phyloP scores from a whole-genome alignment of 2,797 vertebrate species.

The Artibeus lituratus region DNA sequence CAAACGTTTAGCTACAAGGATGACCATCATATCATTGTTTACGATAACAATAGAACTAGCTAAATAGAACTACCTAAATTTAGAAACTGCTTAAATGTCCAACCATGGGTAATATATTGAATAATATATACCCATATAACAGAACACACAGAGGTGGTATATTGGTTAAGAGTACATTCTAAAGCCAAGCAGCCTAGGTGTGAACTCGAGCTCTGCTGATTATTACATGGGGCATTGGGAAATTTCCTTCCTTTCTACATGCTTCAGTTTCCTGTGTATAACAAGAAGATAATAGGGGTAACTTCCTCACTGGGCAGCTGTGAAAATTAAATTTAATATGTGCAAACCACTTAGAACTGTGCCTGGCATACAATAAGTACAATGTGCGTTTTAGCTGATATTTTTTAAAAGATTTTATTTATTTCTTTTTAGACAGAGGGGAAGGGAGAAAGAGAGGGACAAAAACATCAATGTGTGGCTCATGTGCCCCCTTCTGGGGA shows the following conservation, averaged over 20 bases:
- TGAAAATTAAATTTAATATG: not conserved
- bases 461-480: no score
- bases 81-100: not conserved
- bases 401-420: not conserved
- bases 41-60: not conserved
- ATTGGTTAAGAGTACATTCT: not conserved
- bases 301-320: not conserved
- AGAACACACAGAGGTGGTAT: not conserved
- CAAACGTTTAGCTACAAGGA: not conserved
- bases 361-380: not conserved
- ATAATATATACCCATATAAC: not conserved
- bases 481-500: no score
- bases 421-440: no score
- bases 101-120: not conserved
- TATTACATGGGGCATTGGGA: not conserved
- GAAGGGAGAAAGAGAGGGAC: no score
- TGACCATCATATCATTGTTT: not conserved
- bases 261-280: not conserved
- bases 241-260: not conserved
- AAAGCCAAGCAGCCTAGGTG: not conserved
- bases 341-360: not conserved
- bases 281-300: slow-evolving; percentile 34
- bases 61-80: not conserved
- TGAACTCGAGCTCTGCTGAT: not conserved
- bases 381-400: not conserved